Evolutionary conservation across 2,797 vertebrate genomes (phyloP).

Genomic region (Brachyrhaphis roseni): DNA sequence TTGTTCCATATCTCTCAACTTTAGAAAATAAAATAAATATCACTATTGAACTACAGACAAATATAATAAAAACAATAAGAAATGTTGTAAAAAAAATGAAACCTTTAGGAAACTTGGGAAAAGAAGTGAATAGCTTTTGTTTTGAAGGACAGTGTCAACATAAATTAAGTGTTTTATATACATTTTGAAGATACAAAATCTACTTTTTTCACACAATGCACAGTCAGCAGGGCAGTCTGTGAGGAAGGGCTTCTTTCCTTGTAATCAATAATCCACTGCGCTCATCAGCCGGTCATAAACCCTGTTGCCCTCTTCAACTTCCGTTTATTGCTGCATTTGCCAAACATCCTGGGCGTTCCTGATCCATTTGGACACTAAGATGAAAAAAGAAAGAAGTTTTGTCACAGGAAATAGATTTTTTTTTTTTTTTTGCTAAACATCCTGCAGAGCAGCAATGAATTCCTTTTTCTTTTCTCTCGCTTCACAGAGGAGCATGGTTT

Average conservation of each 20-base stretch:
- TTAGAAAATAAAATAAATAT: no score
- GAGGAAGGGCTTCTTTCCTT: slow-evolving; percentile 6
- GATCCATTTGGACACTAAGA: slow-evolving; percentile 32
- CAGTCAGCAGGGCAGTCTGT: slow-evolving; percentile 13
- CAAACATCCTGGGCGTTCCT: slow-evolving; percentile 21
- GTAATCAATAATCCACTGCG: slow-evolving; percentile 26
- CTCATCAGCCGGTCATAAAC: slow-evolving; percentile 36
- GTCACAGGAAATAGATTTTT: slow-evolving; percentile 39
- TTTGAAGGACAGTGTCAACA: neutral
- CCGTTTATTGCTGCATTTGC: slow-evolving; percentile 1
- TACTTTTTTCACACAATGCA: neutral
- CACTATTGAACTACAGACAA: neutral
- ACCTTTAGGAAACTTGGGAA: neutral
- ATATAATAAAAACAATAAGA: neutral
- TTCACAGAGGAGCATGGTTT: neutral
- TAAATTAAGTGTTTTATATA: neutral
- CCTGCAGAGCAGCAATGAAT: slow-evolving; percentile 17
- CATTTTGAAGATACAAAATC: slow-evolving; percentile 9
- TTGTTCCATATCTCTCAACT: neutral
- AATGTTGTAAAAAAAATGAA: neutral
- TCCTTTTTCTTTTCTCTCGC: neutral
- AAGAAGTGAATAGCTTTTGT: neutral
- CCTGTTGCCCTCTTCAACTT: slow-evolving; percentile 24
- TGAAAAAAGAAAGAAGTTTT: slow-evolving; percentile 31
- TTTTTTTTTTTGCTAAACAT: neutral